phyloP scores from a whole-genome alignment of 2,113 vertebrate species.

The Aegithalos caudatus region DNA sequence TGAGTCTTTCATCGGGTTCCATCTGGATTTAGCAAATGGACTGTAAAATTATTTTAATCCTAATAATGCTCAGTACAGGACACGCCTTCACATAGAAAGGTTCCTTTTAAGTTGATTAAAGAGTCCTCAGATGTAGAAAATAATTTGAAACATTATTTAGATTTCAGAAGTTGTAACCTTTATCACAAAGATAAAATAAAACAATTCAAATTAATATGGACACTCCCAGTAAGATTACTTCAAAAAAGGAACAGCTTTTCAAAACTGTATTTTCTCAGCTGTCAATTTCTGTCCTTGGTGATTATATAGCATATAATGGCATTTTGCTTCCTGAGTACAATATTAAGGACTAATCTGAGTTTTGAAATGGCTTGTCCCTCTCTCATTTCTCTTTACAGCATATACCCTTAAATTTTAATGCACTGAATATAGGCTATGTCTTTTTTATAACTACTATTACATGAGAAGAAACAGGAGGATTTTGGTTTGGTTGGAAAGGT shows the following conservation, averaged over 20 bases:
- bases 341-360: not conserved
- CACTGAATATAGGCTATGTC: not conserved
- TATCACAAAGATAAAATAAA: not conserved
- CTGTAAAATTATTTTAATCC: not conserved
- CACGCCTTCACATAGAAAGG: not conserved
- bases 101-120: constrained; percentile 10
- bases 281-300: not conserved
- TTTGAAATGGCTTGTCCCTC: not conserved
- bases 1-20: not conserved
- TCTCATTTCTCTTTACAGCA: not conserved
- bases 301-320: not conserved
- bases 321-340: not conserved
- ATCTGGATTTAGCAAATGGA: not conserved
- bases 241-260: not conserved
- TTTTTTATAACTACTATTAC: not conserved
- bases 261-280: not conserved
- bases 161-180: not conserved
- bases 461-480: not conserved
- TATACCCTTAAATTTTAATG: not conserved
- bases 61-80: not conserved
- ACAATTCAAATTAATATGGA: not conserved
- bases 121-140: not conserved
- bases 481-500: not conserved
- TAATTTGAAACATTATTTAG: not conserved
- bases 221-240: not conserved